Base-by-base conservation (phyloP, 1,140 invertebrate genomes). In the Wiebesia pumilae region DNA sequence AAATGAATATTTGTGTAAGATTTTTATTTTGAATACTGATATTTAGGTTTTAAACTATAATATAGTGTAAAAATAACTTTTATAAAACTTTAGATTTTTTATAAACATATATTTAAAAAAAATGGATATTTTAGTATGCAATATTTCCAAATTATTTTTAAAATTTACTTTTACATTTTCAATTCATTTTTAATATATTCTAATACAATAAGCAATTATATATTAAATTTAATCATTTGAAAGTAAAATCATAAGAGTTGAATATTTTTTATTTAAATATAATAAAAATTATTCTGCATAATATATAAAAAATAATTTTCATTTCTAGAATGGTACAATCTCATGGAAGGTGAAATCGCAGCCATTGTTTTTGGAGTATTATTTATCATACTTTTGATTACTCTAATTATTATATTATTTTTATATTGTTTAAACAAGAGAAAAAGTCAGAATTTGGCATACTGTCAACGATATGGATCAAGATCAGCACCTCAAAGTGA, bases 291-390 rank as follows among this genome's bases (percentile, higher is more conserved):
- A 7, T 51, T 51, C 3, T 21, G 19, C 3, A 38, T 7, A 62
- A 79, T 19, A 33, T 79, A 10, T 79, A 10, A 73, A 58, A 40
- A 65, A 65, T 47, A 81, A 88, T 35, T 38, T 84, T 85, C 47
- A 85, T 87, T 92, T 91, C 51, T 65, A 93, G 92, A 58, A 47
- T 94, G 92, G 93, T 83, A 91, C 33, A 93, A 93, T 79, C 88
- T 94, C 12, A 88, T 87, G 40, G 78, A 88, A 73, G 94, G 93
- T 79, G 92, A 94, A 88, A 94, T 95, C 87, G 91, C 92, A 54
- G 94, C 95, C 10, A 91, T 95, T 77, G 90, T 93, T 58, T 80
- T 95, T 19, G 94, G 93, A 35, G 84, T 86, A 78, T 69, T 95
- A 6, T 54, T 94, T 38, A 84, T 91, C n/a, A 58, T 94, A 3